Percentiles rank a stretch among this genome's conserved stretches.
Evolutionary conservation across 1,140 invertebrate genomes (phyloP).

Genomic region (Bradynema listronoti): DNA sequence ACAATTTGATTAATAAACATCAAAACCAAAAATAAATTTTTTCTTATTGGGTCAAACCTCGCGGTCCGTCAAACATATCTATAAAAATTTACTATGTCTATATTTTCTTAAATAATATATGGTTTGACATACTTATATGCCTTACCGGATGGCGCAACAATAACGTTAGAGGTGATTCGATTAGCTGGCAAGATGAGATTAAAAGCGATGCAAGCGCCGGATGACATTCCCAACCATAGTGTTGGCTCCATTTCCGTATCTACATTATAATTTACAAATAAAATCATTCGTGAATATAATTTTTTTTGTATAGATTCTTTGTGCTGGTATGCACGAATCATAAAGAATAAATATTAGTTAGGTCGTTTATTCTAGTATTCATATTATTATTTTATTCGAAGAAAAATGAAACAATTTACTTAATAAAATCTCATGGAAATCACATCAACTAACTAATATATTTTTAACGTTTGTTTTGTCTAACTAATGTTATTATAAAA

Average conservation of each 20-base stretch:
- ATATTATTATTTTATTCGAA: no score
- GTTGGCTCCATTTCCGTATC: conserved; percentile 43
- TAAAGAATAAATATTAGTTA: no score
- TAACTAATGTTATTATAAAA: no score
- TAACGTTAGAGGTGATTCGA: conserved; percentile 42
- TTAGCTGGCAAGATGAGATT: conserved; percentile 48
- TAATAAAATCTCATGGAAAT: no score
- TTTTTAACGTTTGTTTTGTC: no score
- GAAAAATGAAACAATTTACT: no score
- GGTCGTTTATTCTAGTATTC: no score
- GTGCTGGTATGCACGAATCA: no score
- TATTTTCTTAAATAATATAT: conserved; percentile 19
- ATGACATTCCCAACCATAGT: conserved; percentile 53
- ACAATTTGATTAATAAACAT: background rate
- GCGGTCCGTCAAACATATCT: conserved; percentile 43
- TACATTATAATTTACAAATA: conserved; percentile 25
- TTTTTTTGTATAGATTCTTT: no score
- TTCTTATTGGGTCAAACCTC: conserved; percentile 19
- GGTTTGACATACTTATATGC: conserved; percentile 13
- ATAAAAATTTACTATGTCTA: conserved; percentile 12
- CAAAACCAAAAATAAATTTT: background rate
- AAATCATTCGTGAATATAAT: background rate
- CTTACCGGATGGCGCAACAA: conserved; percentile 45
- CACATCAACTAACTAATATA: no score
- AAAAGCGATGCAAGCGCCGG: conserved; percentile 43